Evolutionary conservation across 2,113 vertebrate species (phyloP).

Genomic region (Rhea pennata): DNA sequence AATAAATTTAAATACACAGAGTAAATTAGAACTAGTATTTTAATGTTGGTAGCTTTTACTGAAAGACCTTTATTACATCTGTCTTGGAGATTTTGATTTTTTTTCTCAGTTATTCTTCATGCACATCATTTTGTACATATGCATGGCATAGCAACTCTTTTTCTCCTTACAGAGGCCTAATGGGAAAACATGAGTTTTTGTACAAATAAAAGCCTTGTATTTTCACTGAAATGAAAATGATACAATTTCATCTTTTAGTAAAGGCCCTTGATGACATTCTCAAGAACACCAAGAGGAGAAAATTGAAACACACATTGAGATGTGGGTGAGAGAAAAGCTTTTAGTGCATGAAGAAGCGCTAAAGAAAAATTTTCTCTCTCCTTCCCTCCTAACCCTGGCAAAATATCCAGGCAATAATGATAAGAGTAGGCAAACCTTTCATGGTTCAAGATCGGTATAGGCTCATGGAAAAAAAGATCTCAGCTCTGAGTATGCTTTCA

Average conservation of each 20-base stretch:
- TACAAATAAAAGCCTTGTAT: conserved; percentile 41
- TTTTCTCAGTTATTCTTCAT: conserved; percentile 59
- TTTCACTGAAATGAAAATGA: conserved; percentile 29
- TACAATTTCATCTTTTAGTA: neutral
- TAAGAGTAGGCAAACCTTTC: neutral
- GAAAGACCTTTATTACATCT: conserved; percentile 54
- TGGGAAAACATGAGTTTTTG: conserved; percentile 51
- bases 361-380: neutral
- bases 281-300: neutral
- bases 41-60: conserved; percentile 72
- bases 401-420: neutral
- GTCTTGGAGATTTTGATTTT: conserved; percentile 55
- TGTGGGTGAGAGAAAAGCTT: neutral
- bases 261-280: neutral
- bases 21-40: conserved; percentile 74
- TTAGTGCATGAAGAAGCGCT: neutral
- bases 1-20: conserved; percentile 75
- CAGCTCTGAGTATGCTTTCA: neutral
- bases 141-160: neutral
- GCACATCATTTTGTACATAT: conserved; percentile 19
- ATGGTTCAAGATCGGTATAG: neutral
- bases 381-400: accelerated
- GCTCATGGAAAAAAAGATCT: neutral
- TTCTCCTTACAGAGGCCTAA: conserved; percentile 25
- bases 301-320: neutral